Evolutionary conservation across 2,797 vertebrate species (phyloP).

Genomic region (Craterocephalus amniculus): DNA sequence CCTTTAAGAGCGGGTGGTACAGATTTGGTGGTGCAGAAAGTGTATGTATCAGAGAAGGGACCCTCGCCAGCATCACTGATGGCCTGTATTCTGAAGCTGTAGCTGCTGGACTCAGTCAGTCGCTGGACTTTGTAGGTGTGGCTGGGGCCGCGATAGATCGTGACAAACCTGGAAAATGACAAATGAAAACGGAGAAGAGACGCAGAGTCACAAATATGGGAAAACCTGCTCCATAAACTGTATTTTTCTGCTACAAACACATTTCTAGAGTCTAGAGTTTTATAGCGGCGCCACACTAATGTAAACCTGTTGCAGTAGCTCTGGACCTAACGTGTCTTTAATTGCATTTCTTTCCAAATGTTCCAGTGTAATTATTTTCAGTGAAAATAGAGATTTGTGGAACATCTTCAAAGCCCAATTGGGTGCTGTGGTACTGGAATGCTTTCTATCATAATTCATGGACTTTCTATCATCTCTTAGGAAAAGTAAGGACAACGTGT

Average conservation of each 20-base stretch:
- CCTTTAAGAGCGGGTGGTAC: constrained; percentile 96
- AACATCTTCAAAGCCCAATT: not conserved
- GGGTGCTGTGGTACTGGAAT: not conserved
- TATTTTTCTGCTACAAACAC: not conserved
- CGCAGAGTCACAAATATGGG: constrained; percentile 1
- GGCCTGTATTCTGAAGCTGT: constrained; percentile 96
- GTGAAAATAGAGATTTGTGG: not conserved
- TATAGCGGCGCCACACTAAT: no score
- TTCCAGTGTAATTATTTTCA: not conserved
- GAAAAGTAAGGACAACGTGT: not conserved
- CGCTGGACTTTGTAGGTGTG: constrained; percentile 98
- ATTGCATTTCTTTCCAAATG: not conserved
- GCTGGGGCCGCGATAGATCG: constrained; percentile 95
- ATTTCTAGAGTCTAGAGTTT: not conserved
- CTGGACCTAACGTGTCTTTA: not conserved
- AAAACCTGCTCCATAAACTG: not conserved
- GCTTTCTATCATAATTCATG: not conserved
- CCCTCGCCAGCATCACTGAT: constrained; percentile 93
- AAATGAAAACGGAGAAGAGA: not conserved
- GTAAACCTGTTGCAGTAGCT: no score
- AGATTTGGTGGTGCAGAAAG: constrained; percentile 95
- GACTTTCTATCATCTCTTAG: not conserved
- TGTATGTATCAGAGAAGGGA: constrained; percentile 90
- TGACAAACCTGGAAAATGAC: constrained; percentile 88
- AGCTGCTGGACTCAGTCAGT: constrained; percentile 91